Evolutionary conservation across 2,888 invertebrate species (phyloP).

Genomic region (Palloptera scutellata): DNA sequence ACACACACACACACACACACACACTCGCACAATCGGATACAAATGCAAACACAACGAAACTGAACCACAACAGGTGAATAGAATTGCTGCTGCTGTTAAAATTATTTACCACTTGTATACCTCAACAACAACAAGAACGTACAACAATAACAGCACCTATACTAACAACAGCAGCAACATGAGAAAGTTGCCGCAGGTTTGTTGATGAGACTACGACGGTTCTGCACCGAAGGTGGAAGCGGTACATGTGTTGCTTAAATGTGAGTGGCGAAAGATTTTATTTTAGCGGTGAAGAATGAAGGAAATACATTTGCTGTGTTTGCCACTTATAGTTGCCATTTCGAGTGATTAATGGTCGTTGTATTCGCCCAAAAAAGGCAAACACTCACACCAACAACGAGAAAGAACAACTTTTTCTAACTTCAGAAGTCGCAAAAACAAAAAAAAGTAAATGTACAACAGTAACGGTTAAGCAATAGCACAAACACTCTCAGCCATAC

Average conservation of each 20-base stretch:
- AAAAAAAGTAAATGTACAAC: background rate
- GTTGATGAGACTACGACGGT: background rate
- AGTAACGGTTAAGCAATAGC: too few relatives aligned
- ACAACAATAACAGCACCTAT: background rate
- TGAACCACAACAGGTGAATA: constrained; percentile 26
- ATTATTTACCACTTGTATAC: constrained; percentile 30
- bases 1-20: constrained; percentile 16
- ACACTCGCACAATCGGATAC: too few relatives aligned
- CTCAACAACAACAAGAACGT: background rate
- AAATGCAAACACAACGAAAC: background rate
- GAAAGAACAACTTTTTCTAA: constrained; percentile 19
- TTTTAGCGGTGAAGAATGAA: background rate
- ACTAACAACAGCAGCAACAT: background rate
- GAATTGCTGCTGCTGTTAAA: constrained; percentile 4
- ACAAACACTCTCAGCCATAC: too few relatives aligned
- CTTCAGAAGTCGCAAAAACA: constrained; percentile 26
- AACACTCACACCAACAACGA: too few relatives aligned
- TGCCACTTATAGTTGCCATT: constrained; percentile 32
- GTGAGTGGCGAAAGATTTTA: background rate
- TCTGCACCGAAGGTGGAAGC: background rate
- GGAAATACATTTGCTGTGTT: constrained; percentile 6
- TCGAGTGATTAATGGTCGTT: constrained; percentile 32
- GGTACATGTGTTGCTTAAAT: background rate
- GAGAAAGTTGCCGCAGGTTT: background rate
- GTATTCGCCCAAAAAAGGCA: constrained; percentile 18